Evolutionary conservation across 2,113 vertebrate genomes (phyloP), one percentile per base, ranked within the genome.

Genomic region (Lepidiolamprologus cunningtoni): DNA sequence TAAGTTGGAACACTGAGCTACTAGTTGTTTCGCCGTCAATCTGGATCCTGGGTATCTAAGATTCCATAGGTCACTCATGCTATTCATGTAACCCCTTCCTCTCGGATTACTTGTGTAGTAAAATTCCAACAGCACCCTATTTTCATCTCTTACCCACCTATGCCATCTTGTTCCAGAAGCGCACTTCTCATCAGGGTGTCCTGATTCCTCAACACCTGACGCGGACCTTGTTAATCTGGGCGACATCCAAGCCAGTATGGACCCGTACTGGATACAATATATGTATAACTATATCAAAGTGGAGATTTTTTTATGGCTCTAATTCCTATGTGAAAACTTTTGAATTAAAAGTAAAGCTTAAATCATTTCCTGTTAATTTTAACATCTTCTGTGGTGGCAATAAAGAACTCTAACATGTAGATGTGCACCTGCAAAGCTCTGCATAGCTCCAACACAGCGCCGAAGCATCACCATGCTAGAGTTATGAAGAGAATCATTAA

Each of bases 171-270:
- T 35, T 66, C 61, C 61, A 2, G 61, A 35, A 66, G 10, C 1
- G 3, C 17, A 35, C 61, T 66, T 66, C 61, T 66, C 61, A 66
- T 2, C 61, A 37, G 31, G 61, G 61, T 66, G 61, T 66, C 61
- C 33, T 66, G 1, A n/a, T 66, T 66, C 17, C 61, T 37, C 61
- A 66, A 37, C 33, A 66, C 0, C 10, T n/a, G 10, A 61, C 2
- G 2, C 3, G 8, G 57, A 37, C 31, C 1, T 37, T 35, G 33
- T 66, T 66, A 37, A 37, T 37, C 61, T 37, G 33, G 61, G 61
- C 10, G 0, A 0, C 33, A n/a, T 66, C 33, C 17, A 12, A 66
- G 2, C 33, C 33, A 66, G 0, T 8, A 66, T 66, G 31, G 4
- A 66, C 17, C 0, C 0, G 1, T n/a, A 66, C 31, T n/a, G 61